Conservation (phyloP, 2,113 vertebrate genomes). For the Carassius carassius region DNA sequence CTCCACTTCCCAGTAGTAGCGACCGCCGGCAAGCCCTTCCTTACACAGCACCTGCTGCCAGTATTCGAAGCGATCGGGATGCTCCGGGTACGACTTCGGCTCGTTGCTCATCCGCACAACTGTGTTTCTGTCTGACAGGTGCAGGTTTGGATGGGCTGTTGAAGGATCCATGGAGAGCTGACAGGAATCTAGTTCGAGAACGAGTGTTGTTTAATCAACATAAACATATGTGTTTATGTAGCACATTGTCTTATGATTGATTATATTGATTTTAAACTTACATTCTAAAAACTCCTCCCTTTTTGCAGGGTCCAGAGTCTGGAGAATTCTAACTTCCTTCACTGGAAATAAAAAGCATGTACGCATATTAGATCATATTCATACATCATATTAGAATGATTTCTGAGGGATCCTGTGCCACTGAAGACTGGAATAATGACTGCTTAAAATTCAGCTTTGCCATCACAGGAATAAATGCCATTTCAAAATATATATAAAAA, state of each 20-base stretch:
- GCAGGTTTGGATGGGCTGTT: slow-evolving; percentile 71
- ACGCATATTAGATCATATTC: neutral
- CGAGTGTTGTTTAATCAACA: neutral
- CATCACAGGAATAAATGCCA: neutral
- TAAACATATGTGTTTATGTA: too few species aligned
- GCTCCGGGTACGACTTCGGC: slow-evolving; percentile 68
- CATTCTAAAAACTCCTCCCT: slow-evolving; percentile 75
- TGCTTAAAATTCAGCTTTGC: neutral
- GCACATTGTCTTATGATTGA: neutral
- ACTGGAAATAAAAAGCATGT: slow-evolving; percentile 40
- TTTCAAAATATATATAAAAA: neutral
- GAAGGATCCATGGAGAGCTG: slow-evolving; percentile 72
- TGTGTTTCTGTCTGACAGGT: slow-evolving; percentile 73
- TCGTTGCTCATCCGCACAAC: slow-evolving; percentile 71
- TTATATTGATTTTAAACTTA: slow-evolving; percentile 56
- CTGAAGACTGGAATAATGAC: neutral
- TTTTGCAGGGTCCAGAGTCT: slow-evolving; percentile 62
- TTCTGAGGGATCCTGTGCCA: neutral
- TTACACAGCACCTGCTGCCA: slow-evolving; percentile 79
- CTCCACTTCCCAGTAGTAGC: slow-evolving; percentile 80
- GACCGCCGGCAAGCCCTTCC: slow-evolving; percentile 75
- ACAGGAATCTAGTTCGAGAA: slow-evolving; percentile 63
- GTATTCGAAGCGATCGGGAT: slow-evolving; percentile 74
- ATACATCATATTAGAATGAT: neutral
- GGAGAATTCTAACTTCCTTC: slow-evolving; percentile 58